Percentiles rank a stretch among this genome's conserved stretches.
Evolutionary conservation across 2,888 invertebrate genomes (phyloP).

Genomic region (Alcis repandata): DNA sequence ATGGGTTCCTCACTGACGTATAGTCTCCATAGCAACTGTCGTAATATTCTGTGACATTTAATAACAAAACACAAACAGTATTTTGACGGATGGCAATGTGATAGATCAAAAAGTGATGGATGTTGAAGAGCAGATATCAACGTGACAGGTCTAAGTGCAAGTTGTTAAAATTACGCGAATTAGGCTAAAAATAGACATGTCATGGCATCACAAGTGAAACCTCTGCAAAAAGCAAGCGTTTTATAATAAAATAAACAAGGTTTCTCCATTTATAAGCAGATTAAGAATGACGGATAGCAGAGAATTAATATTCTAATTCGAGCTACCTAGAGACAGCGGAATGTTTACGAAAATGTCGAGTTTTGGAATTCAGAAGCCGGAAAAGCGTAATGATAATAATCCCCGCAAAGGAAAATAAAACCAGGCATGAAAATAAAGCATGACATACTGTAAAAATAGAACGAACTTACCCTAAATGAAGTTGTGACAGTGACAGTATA

Average conservation of each 20-base stretch:
- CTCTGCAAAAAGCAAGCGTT: slow-evolving; percentile 9
- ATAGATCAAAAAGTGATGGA: too few species aligned
- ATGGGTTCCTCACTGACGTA: neutral
- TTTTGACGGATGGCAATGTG: too few species aligned
- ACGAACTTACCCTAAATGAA: too few species aligned
- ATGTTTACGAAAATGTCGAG: slow-evolving; percentile 31
- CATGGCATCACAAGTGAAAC: neutral
- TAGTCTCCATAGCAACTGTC: neutral
- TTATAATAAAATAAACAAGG: slow-evolving; percentile 30
- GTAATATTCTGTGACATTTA: neutral
- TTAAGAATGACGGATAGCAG: slow-evolving; percentile 49
- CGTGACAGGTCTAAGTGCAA: too few species aligned
- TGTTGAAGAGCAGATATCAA: too few species aligned
- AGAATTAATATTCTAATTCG: slow-evolving; percentile 39
- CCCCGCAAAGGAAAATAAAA: slow-evolving; percentile 20
- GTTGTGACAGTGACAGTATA: too few species aligned
- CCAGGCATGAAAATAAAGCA: slow-evolving; percentile 2
- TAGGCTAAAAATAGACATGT: too few species aligned
- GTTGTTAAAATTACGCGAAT: too few species aligned
- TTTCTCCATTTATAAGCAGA: slow-evolving; percentile 46
- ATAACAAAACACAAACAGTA: too few species aligned
- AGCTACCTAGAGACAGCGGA: slow-evolving; percentile 24
- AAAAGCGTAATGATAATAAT: slow-evolving; percentile 34
- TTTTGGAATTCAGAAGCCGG: slow-evolving; percentile 22
- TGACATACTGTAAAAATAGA: neutral